A percentile compares a stretch with the other conserved stretches of the same genome.
Evolutionary conservation across 2,113 vertebrate species (phyloP).

Genomic region (Oenanthe melanoleuca): DNA sequence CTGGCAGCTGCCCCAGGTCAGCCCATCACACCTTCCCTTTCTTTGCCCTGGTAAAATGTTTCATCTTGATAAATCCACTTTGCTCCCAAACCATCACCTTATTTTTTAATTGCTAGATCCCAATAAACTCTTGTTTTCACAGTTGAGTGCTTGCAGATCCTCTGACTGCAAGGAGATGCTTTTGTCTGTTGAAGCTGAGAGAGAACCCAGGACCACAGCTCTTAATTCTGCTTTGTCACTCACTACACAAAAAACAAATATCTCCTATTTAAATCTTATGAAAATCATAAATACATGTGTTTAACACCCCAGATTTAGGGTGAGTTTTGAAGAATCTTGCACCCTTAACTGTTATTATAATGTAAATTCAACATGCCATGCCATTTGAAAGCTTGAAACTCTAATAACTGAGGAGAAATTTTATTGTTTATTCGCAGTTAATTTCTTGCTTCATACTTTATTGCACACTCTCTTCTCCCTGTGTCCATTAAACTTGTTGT

Average conservation of each 20-base stretch:
- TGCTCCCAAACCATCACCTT: background rate
- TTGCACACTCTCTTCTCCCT: background rate
- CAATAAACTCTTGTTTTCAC: background rate
- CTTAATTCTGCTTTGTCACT: background rate
- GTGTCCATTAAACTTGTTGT: constrained; percentile 49
- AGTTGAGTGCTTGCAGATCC: background rate
- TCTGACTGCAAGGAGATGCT: background rate
- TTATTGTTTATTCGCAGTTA: constrained; percentile 49
- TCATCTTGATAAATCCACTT: background rate
- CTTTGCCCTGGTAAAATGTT: background rate
- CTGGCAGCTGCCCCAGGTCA: too few species aligned
- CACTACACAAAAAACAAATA: background rate
- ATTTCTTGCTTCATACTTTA: constrained; percentile 63
- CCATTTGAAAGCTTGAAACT: constrained; percentile 32
- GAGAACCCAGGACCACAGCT: background rate
- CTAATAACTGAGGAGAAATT: constrained; percentile 38
- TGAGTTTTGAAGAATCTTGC: background rate
- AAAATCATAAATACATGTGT: background rate
- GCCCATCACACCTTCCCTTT: background rate
- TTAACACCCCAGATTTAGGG: background rate
- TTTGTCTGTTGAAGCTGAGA: background rate
- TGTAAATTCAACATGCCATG: background rate
- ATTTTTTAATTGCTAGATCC: background rate
- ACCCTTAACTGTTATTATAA: background rate
- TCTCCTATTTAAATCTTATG: background rate